Evolutionary conservation across 2,797 vertebrate species (phyloP).

Genomic region (Protonibea diacanthus): DNA sequence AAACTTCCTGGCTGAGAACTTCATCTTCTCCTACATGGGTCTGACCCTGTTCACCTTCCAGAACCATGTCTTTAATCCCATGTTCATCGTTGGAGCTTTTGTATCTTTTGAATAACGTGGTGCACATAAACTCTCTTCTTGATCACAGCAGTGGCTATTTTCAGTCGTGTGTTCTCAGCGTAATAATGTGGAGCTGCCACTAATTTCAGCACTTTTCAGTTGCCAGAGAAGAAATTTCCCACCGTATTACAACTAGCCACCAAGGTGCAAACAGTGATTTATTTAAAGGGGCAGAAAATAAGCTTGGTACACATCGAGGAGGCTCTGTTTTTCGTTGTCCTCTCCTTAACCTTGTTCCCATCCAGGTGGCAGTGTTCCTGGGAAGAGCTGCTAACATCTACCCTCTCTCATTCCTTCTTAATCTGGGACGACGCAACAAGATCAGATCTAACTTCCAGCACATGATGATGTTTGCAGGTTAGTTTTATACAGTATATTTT

Average conservation of each 20-base stretch:
- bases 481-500: slow-evolving; percentile 13
- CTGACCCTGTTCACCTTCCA: slow-evolving; percentile 97
- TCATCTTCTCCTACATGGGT: slow-evolving; percentile 99
- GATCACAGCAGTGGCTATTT: background rate
- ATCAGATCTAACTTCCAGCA: slow-evolving; percentile 97
- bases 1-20: slow-evolving; percentile 99
- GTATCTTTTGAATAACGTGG: slow-evolving; percentile 89
- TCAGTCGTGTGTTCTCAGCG: background rate
- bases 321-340: slow-evolving; percentile 19
- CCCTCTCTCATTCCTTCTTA: slow-evolving; percentile 95
- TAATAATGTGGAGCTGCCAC: background rate
- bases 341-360: slow-evolving; percentile 73
- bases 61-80: slow-evolving; percentile 95
- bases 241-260: background rate
- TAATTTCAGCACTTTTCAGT: background rate
- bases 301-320: background rate
- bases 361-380: slow-evolving; percentile 94
- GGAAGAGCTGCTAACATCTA: slow-evolving; percentile 98
- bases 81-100: slow-evolving; percentile 95
- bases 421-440: slow-evolving; percentile 95
- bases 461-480: slow-evolving; percentile 99
- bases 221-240: background rate
- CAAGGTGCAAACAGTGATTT: background rate
- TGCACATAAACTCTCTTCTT: background rate
- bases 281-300: slow-evolving; percentile 1